A percentile compares a stretch with the other conserved stretches of the same genome.
These are phyloP conservation scores for Calidris pygmaea DNA, from an alignment of 2,113 vertebrate species.

Conservation along the genomic window DNA sequence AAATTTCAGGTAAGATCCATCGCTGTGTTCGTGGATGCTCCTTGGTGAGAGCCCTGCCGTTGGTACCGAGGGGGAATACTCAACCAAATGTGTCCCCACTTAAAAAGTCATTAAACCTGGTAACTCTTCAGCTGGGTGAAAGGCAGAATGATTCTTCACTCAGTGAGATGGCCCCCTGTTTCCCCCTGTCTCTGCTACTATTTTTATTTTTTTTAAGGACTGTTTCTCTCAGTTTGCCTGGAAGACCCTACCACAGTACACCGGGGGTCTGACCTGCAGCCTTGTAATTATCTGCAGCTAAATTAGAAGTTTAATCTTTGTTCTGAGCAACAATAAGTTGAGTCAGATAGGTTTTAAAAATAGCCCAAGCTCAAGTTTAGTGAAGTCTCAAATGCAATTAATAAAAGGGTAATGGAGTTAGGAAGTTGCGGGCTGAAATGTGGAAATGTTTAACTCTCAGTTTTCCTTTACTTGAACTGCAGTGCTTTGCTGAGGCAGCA, in stretches of 20 bases:
- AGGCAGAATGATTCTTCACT: not conserved
- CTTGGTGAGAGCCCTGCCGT: not conserved
- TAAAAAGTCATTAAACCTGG: not conserved
- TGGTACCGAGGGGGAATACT: not conserved
- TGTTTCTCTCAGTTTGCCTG: not conserved
- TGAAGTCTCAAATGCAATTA: conserved; percentile 65
- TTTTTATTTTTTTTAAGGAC: not conserved
- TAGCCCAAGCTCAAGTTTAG: conserved; percentile 58
- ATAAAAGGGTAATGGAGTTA: conserved; percentile 59
- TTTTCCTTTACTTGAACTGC: not conserved
- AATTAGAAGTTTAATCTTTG: conserved; percentile 72
- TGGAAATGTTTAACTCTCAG: conserved; percentile 26
- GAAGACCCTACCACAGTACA: conserved; percentile 18
- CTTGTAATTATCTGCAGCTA: conserved; percentile 66
- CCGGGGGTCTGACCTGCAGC: conserved; percentile 53
- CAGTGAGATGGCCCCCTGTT: not conserved
- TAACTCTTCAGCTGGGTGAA: not conserved
- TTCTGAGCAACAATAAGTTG: conserved; percentile 63
- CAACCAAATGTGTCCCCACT: not conserved
- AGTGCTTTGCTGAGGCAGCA: not conserved
- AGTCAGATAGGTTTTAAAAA: conserved; percentile 70
- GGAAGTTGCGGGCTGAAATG: conserved; percentile 50
- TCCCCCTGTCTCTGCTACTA: not conserved
- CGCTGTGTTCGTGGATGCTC: not conserved
- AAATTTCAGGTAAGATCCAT: not conserved